phyloP scores from a whole-genome alignment of 2,113 vertebrate genomes.

The Mesocricetus auratus region DNA sequence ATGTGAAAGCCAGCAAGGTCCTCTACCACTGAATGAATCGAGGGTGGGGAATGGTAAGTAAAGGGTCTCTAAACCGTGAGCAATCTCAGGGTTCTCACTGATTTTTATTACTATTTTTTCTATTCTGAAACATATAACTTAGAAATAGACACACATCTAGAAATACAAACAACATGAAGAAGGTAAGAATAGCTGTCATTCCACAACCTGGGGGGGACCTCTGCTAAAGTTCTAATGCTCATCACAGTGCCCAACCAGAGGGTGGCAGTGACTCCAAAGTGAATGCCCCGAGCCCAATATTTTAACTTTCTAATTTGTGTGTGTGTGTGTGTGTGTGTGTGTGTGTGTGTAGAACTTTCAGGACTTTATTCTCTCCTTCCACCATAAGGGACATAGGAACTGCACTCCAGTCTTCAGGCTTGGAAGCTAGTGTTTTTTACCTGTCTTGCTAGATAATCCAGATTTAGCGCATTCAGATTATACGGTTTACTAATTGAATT shows the following conservation, averaged over 20 bases:
- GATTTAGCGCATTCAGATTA: not conserved
- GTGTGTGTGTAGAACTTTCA: not conserved
- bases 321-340: not conserved
- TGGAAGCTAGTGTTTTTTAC: not conserved
- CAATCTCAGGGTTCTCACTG: not conserved
- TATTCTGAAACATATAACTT: slow-evolving; percentile 16
- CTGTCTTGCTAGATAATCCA: not conserved
- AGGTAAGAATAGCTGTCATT: not conserved
- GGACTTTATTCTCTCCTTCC: not conserved
- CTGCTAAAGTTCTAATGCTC: not conserved
- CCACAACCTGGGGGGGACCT: not conserved
- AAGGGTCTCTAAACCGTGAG: not conserved
- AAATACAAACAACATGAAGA: slow-evolving; percentile 1
- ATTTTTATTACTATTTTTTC: slow-evolving; percentile 38
- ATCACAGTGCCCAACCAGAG: not conserved
- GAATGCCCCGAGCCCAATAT: not conserved
- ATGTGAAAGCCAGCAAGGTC: not conserved
- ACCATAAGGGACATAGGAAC: not conserved
- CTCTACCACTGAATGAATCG: not conserved
- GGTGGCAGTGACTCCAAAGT: not conserved
- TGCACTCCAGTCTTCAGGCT: not conserved
- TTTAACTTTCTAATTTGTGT: not conserved
- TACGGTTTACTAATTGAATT: not conserved
- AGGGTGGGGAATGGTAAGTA: not conserved
- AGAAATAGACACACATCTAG: slow-evolving; percentile 14